phyloP scores from a whole-genome alignment of 2,888 invertebrate species.

The Caenorhabditis plicata region DNA sequence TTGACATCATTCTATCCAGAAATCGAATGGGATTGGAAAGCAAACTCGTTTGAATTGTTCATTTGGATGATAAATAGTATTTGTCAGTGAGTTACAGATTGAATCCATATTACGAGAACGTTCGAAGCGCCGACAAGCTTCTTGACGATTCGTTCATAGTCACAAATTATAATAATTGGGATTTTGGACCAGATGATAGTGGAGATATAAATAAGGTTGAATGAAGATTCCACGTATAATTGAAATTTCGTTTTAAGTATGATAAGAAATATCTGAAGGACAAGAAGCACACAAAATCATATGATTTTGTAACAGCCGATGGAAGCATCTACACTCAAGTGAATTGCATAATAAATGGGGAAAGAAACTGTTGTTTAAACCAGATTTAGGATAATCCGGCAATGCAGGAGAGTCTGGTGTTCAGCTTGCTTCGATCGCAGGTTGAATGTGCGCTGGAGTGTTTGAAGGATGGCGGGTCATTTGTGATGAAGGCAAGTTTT shows the following conservation, averaged over 20 bases:
- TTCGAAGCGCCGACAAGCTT: constrained; percentile 11
- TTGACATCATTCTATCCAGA: constrained; percentile 2
- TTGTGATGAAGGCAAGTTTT: too few relatives aligned
- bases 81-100: constrained; percentile 13
- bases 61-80: not conserved
- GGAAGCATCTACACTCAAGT: constrained; percentile 28
- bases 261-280: constrained; percentile 4
- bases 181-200: constrained; percentile 15
- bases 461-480: constrained; percentile 5
- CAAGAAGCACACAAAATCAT: constrained; percentile 1
- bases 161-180: constrained; percentile 13
- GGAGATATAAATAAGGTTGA: constrained; percentile 34
- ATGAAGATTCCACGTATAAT: too few relatives aligned
- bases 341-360: not conserved
- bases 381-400: constrained; percentile 13
- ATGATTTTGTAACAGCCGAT: constrained; percentile 42
- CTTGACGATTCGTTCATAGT: constrained; percentile 32
- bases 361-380: too few relatives aligned
- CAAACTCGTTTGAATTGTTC: constrained; percentile 23
- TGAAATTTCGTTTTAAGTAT: constrained; percentile 8
- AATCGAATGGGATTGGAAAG: constrained; percentile 29
- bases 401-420: constrained; percentile 9
- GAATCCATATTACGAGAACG: constrained; percentile 33
- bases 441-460: not conserved
- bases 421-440: constrained; percentile 7